These are phyloP conservation scores for Xanthia togata DNA, from an alignment of 2,888 invertebrate genomes.

Conservation along the genomic window DNA sequence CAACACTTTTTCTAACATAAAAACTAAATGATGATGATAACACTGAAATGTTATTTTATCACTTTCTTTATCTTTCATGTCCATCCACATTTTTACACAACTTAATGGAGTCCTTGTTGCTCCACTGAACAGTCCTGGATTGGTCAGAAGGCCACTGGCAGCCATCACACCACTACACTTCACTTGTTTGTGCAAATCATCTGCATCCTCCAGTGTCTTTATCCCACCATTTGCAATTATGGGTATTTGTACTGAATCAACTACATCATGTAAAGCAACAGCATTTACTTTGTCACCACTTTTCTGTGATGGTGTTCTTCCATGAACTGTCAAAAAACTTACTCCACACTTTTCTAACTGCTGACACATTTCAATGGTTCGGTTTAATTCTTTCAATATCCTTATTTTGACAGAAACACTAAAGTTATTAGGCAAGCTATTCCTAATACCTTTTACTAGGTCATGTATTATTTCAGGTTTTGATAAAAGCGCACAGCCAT, in stretches of 20 bases:
- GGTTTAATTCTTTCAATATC: conserved; percentile 92
- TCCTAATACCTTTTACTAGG: conserved; percentile 94
- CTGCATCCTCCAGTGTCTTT: conserved; percentile 93
- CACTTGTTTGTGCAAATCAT: conserved; percentile 91
- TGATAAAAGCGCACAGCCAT: conserved; percentile 95
- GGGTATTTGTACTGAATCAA: conserved; percentile 94
- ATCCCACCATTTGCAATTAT: conserved; percentile 98
- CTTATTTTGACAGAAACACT: conserved; percentile 98
- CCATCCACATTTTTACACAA: conserved; percentile 96
- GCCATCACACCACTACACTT: conserved; percentile 97
- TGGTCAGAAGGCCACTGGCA: conserved; percentile 96
- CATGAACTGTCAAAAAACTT: conserved; percentile 97
- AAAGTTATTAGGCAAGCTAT: conserved; percentile 93
- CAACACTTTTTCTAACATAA: conserved; percentile 97
- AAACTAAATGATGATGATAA: conserved; percentile 98
- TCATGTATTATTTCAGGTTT: conserved; percentile 96
- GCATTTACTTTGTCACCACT: conserved; percentile 93
- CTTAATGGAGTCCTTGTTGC: conserved; percentile 92
- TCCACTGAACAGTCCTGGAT: conserved; percentile 97
- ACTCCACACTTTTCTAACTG: conserved; percentile 96
- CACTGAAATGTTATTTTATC: conserved; percentile 94
- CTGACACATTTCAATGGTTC: conserved; percentile 95
- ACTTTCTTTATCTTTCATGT: conserved; percentile 91
- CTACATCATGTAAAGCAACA: conserved; percentile 93
- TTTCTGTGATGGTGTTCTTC: conserved; percentile 96